Percentiles rank a stretch among this genome's conserved stretches.
These are phyloP conservation scores for Troides aeacus DNA, from an alignment of 2,888 invertebrate genomes.

Conservation along the genomic window DNA sequence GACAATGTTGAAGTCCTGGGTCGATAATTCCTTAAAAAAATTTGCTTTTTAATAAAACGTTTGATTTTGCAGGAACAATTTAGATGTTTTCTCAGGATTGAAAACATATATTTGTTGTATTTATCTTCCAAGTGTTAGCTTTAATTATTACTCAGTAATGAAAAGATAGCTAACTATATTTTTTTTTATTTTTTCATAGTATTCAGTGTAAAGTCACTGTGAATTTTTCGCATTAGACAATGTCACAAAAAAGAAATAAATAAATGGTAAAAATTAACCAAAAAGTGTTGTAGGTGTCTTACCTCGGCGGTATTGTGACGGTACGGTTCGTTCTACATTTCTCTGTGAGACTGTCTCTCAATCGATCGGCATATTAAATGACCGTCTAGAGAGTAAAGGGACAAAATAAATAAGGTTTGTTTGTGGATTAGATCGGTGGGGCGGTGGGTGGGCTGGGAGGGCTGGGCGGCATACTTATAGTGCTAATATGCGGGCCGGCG, in stretches of 20 bases:
- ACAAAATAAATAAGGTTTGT: slow-evolving; percentile 81
- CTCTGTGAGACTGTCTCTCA: slow-evolving; percentile 79
- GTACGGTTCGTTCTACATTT: slow-evolving; percentile 79
- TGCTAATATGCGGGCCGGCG: slow-evolving; percentile 57
- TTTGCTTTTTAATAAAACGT: neutral
- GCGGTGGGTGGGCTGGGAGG: no score
- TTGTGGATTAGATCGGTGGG: slow-evolving; percentile 70
- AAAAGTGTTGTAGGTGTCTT: slow-evolving; percentile 70
- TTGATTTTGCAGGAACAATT: neutral
- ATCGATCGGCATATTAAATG: slow-evolving; percentile 82
- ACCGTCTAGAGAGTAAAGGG: slow-evolving; percentile 85
- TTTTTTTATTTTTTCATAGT: neutral
- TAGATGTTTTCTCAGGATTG: neutral
- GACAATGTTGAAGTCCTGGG: neutral
- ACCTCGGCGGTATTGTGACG: slow-evolving; percentile 76
- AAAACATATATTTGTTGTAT: neutral
- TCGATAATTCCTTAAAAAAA: neutral
- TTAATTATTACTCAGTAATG: no score
- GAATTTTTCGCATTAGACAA: neutral
- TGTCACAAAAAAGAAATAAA: neutral
- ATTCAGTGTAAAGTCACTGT: neutral
- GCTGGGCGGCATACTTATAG: slow-evolving; percentile 61
- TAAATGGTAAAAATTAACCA: slow-evolving; percentile 37
- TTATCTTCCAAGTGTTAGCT: no score
- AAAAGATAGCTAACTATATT: no score